Evolutionary conservation across 2,888 invertebrate genomes (phyloP).

Genomic region (Odontothrips loti): DNA sequence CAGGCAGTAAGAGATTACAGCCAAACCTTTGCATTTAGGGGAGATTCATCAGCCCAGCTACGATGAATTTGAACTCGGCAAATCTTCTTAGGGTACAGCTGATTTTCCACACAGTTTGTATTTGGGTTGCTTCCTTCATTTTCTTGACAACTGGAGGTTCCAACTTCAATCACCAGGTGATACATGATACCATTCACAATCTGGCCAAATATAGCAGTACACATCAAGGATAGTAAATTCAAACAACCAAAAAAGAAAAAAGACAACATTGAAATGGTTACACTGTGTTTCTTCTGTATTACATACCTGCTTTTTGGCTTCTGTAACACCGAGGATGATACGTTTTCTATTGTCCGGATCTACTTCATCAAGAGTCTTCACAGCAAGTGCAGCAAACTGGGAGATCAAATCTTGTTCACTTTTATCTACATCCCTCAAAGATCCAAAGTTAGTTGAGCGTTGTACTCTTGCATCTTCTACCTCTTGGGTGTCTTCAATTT

Average conservation of each 20-base stretch:
- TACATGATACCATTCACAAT: conserved; percentile 46
- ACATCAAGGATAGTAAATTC: not conserved
- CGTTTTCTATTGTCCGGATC: conserved; percentile 51
- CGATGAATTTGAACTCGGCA: conserved; percentile 54
- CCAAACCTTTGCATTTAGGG: conserved; percentile 38
- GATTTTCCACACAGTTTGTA: conserved; percentile 35
- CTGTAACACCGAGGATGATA: conserved; percentile 49
- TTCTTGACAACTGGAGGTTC: conserved; percentile 47
- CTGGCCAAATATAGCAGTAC: conserved; percentile 30
- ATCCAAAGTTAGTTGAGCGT: not conserved
- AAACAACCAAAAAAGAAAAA: conserved; percentile 21
- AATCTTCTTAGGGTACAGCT: conserved; percentile 48
- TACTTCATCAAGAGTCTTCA: conserved; percentile 50
- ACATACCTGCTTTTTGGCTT: conserved; percentile 45
- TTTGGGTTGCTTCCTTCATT: conserved; percentile 29
- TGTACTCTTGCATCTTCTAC: not conserved
- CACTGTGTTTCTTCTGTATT: not conserved
- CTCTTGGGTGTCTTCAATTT: not conserved
- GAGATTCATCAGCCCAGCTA: conserved; percentile 39
- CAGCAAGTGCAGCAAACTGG: conserved; percentile 50
- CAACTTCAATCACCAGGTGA: conserved; percentile 48
- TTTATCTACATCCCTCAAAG: conserved; percentile 33
- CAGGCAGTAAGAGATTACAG: not conserved
- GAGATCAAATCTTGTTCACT: conserved; percentile 42
- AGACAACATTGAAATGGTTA: not conserved